Evolutionary conservation across 2,888 invertebrate species (phyloP).

Genomic region (Drosophila anceps): DNA sequence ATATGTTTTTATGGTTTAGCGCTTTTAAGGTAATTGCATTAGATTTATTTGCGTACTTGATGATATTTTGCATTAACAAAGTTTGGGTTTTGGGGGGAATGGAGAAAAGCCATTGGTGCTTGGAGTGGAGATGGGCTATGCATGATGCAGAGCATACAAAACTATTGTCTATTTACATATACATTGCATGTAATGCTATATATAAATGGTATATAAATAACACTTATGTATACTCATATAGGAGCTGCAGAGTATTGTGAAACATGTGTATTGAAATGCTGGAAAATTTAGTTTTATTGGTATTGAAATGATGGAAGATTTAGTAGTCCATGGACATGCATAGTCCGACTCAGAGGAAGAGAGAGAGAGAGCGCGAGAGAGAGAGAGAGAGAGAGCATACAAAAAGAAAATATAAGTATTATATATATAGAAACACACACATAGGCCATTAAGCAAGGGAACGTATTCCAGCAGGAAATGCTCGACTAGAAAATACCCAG

Average conservation of each 20-base stretch:
- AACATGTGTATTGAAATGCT: background rate
- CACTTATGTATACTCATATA: background rate
- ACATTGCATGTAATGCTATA: background rate
- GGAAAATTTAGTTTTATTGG: background rate
- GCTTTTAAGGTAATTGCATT: constrained; percentile 75
- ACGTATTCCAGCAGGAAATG: no score
- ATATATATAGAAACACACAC: no score
- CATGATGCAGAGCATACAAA: background rate
- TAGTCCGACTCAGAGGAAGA: background rate
- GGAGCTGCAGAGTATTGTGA: background rate
- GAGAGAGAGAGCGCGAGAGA: background rate
- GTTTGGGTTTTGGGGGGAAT: background rate
- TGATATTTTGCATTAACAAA: constrained; percentile 20
- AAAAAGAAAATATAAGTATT: no score
- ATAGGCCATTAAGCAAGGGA: no score
- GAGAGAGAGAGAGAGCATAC: background rate
- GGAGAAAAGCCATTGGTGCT: background rate
- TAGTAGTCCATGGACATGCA: background rate
- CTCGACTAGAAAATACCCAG: no score
- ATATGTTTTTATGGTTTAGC: constrained; percentile 57
- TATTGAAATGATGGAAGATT: no score
- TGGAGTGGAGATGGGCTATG: background rate
- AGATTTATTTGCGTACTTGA: constrained; percentile 56
- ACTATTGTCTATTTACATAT: no score
- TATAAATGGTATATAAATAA: constrained; percentile 1